Evolutionary conservation across 2,797 vertebrate species (phyloP).

Genomic region (Galagoides demidoff): DNA sequence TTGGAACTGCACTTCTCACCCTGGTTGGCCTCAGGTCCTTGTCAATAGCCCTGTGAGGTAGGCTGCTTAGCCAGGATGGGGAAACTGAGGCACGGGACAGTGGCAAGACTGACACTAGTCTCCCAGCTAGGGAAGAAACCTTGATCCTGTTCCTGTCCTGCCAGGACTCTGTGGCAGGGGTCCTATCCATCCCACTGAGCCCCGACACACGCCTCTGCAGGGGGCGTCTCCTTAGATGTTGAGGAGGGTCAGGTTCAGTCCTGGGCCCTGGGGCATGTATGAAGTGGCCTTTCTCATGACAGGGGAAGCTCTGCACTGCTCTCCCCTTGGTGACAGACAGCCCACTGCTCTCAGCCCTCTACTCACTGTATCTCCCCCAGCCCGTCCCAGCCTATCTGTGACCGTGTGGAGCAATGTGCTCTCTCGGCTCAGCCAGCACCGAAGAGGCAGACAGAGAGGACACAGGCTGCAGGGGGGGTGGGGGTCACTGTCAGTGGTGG

Average conservation of each 20-base stretch:
- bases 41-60: neutral
- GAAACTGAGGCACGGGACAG: constrained; percentile 1
- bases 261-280: neutral
- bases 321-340: neutral
- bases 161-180: neutral
- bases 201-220: neutral
- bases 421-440: neutral
- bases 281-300: neutral
- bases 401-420: neutral
- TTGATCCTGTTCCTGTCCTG: neutral
- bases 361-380: neutral
- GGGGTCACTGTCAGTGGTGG: fast-evolving
- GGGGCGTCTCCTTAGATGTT: neutral
- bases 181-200: neutral
- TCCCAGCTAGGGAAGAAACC: neutral
- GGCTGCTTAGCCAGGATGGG: neutral
- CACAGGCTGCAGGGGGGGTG: neutral
- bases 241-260: neutral
- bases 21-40: neutral
- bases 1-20: neutral
- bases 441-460: neutral
- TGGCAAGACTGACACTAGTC: fast-evolving
- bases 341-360: neutral
- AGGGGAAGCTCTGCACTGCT: neutral
- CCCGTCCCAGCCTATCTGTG: neutral